Conservation (phyloP, 1,140 invertebrate genomes). For the Tetramorium alpestre region DNA sequence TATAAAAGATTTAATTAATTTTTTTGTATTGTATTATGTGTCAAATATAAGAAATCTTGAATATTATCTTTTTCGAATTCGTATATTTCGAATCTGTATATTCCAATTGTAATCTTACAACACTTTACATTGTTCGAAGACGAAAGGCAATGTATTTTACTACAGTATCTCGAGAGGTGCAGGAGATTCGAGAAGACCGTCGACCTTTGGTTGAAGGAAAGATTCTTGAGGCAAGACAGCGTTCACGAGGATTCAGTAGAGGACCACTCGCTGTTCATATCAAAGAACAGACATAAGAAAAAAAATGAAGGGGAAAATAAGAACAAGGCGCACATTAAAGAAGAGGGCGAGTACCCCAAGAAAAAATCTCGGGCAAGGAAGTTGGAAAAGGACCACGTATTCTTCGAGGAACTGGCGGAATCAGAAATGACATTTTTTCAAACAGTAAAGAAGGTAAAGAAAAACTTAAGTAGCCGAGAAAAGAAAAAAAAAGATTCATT, state of each 20-base stretch:
- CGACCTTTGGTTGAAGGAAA: constrained; percentile 78
- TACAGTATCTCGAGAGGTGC: constrained; percentile 78
- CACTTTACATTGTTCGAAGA: constrained; percentile 3
- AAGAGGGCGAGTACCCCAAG: constrained; percentile 37
- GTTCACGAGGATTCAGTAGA: background rate
- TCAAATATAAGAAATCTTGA: background rate
- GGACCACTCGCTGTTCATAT: background rate
- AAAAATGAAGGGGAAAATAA: constrained; percentile 51
- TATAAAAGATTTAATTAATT: background rate
- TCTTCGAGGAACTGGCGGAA: constrained; percentile 59
- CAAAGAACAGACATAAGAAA: constrained; percentile 39
- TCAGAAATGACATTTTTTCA: constrained; percentile 72
- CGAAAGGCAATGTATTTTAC: background rate
- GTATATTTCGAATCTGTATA: background rate
- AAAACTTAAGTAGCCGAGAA: constrained; percentile 19
- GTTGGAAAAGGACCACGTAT: constrained; percentile 32
- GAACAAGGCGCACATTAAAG: constrained; percentile 38
- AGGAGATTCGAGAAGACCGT: constrained; percentile 77
- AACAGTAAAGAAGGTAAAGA: constrained; percentile 70
- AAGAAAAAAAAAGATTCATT: background rate
- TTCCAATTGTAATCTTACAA: constrained; percentile 14
- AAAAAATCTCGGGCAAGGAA: constrained; percentile 11
- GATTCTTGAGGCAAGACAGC: constrained; percentile 55
- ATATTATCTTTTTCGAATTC: background rate
- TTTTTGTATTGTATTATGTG: background rate